Evolutionary conservation across 2,888 invertebrate genomes (phyloP).

Genomic region (Blastobasis adustella): DNA sequence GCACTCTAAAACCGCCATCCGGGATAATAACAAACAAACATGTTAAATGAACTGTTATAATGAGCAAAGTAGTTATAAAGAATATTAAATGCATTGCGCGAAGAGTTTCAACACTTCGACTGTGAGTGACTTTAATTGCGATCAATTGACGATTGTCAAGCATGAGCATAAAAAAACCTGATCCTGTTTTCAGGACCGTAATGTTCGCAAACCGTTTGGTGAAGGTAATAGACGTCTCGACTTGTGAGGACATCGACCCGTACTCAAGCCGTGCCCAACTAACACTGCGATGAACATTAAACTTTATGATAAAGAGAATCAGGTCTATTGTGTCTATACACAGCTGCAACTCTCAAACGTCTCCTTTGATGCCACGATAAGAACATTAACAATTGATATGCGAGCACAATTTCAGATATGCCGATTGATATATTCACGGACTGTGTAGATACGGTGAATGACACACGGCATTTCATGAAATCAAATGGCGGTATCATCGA

Average conservation of each 20-base stretch:
- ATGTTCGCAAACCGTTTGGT: slow-evolving; percentile 57
- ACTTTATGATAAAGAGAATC: slow-evolving; percentile 55
- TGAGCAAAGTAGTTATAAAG: too few species aligned
- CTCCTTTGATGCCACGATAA: slow-evolving; percentile 41
- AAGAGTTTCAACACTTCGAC: too few species aligned
- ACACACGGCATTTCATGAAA: too few species aligned
- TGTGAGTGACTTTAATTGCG: too few species aligned
- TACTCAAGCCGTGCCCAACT: slow-evolving; percentile 60
- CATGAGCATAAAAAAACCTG: slow-evolving; percentile 21
- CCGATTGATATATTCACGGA: slow-evolving; percentile 5
- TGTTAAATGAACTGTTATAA: too few species aligned
- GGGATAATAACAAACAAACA: too few species aligned
- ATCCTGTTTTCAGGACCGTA: slow-evolving; percentile 64
- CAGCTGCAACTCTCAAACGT: slow-evolving; percentile 32
- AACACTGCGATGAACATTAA: slow-evolving; percentile 52
- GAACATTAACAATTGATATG: slow-evolving; percentile 39
- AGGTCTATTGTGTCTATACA: slow-evolving; percentile 42
- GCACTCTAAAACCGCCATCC: too few species aligned
- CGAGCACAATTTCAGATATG: slow-evolving; percentile 22
- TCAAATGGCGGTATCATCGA: too few species aligned
- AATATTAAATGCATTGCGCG: too few species aligned
- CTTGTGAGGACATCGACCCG: slow-evolving; percentile 66
- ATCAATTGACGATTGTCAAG: too few species aligned
- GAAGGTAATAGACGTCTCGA: slow-evolving; percentile 52
- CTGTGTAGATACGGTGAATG: too few species aligned